phyloP scores from a whole-genome alignment of 1,140 invertebrate species.

The Drosophila cardini region DNA sequence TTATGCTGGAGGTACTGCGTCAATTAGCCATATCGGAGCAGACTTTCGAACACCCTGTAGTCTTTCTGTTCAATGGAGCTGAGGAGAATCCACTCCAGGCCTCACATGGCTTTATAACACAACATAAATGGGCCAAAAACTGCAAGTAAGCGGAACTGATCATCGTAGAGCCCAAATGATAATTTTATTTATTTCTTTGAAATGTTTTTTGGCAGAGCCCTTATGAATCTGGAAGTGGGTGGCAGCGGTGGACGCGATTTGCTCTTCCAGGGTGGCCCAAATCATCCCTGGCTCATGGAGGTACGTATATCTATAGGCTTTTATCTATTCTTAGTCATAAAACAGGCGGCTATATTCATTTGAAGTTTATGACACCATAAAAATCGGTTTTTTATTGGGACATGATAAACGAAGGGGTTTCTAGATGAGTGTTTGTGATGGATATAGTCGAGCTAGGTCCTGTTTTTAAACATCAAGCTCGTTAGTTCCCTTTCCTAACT shows the following conservation, averaged over 20 bases:
- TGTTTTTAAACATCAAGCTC: neutral
- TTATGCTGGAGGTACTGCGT: slow-evolving; percentile 95
- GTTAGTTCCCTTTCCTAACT: too few relatives aligned
- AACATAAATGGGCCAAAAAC: slow-evolving; percentile 94
- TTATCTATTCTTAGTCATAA: neutral
- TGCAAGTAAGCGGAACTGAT: slow-evolving; percentile 77
- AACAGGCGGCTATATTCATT: neutral
- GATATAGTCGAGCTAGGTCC: neutral
- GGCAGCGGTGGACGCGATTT: slow-evolving; percentile 96
- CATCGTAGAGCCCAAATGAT: neutral
- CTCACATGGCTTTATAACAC: slow-evolving; percentile 97
- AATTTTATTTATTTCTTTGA: neutral
- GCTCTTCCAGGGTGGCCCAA: slow-evolving; percentile 96
- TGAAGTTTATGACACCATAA: slow-evolving; percentile 28
- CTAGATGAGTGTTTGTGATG: neutral
- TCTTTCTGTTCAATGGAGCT: slow-evolving; percentile 96
- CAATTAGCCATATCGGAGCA: slow-evolving; percentile 88
- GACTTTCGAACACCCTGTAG: slow-evolving; percentile 89
- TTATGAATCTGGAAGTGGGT: slow-evolving; percentile 97
- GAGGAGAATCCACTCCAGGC: slow-evolving; percentile 96
- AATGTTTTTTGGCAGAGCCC: slow-evolving; percentile 87
- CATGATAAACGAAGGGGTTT: slow-evolving; percentile 86
- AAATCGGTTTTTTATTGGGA: slow-evolving; percentile 87
- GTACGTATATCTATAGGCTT: slow-evolving; percentile 23
- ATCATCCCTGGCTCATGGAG: slow-evolving; percentile 95